Evolutionary conservation across 2,888 invertebrate species (phyloP).

Genomic region (Cecidostiba fungosa): DNA sequence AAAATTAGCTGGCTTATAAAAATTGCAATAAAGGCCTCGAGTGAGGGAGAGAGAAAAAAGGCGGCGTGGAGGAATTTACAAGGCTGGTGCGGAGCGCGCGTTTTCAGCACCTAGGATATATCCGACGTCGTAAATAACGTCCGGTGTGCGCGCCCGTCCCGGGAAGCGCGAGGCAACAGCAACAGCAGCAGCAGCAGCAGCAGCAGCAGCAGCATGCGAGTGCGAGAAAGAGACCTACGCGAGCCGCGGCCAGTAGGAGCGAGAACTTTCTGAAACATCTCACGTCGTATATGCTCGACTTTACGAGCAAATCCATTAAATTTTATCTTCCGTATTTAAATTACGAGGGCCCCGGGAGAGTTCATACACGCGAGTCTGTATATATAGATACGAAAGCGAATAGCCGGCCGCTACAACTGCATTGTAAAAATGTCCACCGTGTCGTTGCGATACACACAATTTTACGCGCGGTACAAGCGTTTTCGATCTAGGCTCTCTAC

Average conservation of each 20-base stretch:
- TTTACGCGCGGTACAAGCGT: not conserved
- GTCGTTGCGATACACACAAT: not conserved
- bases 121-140: conserved; percentile 60
- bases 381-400: conserved; percentile 2
- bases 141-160: not conserved
- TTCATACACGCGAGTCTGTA: conserved; percentile 36
- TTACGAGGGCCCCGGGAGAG: conserved; percentile 53
- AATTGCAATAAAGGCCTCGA: conserved; percentile 55
- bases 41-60: not conserved
- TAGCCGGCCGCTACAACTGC: not conserved
- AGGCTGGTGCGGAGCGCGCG: conserved; percentile 32
- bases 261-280: conserved; percentile 58
- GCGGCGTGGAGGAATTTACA: conserved; percentile 52
- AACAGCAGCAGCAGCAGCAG: too few relatives aligned
- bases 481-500: not conserved
- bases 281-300: conserved; percentile 61
- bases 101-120: conserved; percentile 60
- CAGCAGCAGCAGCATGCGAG: not conserved
- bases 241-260: conserved; percentile 11
- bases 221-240: conserved; percentile 22
- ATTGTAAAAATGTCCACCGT: not conserved
- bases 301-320: conserved; percentile 65
- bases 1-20: conserved; percentile 59
- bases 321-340: conserved; percentile 65
- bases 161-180: not conserved